Base-by-base conservation (phyloP, 2,888 invertebrate genomes). In the Lithophane semibrunnea region DNA sequence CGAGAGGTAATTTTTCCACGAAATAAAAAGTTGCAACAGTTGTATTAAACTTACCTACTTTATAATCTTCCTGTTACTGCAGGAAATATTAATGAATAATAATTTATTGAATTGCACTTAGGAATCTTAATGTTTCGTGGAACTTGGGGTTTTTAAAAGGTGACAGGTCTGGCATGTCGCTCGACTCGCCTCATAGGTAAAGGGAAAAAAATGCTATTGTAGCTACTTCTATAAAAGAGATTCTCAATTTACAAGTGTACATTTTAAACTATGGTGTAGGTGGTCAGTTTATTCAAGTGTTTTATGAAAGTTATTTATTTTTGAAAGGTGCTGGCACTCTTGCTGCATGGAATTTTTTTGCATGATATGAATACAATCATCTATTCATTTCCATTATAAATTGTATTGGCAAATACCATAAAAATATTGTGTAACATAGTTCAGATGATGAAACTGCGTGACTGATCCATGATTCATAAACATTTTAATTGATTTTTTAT, bases 1-100 rank as follows among this genome's bases (percentile, higher is more conserved):
- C 77, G 91, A 92, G 88, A 96, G 96, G 95, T 95, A 92, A 72
- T 65, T 4, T 61, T 67, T 71, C 77, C 83, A 83, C 73, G 65
- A 81, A 77, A 84, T 73, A 64, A 21, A 71, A 66, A 76, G 70
- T 78, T 54, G n/a, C 12, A 24, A 58, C 13, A 47, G 29, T 42
- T 75, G 13, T 13, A 7, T 7, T 44, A 49, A 37, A 37, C 37
- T 37, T 3, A 3, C 42, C 21, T 81, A 29, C 7, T 61, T 18
- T 73, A 24, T 0, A 61, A 16, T 37, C 16, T 65, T 75, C 42
- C 64, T 81, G 29, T 47, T 47, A 44, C 37, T 24, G 16, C 80
- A 77, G 44, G 13, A 13, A 37, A 61, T 63, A 1, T 44, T 21
- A 54, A 49, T 42, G 0, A 49, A 37, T 61, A 29, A 63, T n/a